Percentiles rank a stretch among this genome's conserved stretches.
phyloP scores from a whole-genome alignment of 1,140 invertebrate genomes.

The Ceratosolen fusciceps region DNA sequence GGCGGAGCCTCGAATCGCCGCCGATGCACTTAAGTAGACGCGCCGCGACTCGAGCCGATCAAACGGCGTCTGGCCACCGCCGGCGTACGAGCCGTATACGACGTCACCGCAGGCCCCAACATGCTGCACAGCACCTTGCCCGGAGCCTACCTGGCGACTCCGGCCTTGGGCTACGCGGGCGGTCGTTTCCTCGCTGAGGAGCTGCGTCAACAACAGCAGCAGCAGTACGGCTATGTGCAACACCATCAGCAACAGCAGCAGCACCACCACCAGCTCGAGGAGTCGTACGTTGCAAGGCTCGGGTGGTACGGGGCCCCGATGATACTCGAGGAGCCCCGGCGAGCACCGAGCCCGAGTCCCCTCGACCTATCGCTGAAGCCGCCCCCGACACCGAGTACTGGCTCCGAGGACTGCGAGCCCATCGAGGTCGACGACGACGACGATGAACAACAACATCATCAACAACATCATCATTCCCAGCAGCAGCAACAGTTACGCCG shows the following conservation, averaged over 20 bases:
- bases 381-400: constrained; percentile 8
- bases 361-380: constrained; percentile 71
- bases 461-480: constrained; percentile 48
- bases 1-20: constrained; percentile 54
- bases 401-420: constrained; percentile 54
- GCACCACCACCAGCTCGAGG: constrained; percentile 48
- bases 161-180: constrained; percentile 58
- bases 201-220: constrained; percentile 58
- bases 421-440: constrained; percentile 65
- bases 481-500: constrained; percentile 26
- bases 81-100: constrained; percentile 41
- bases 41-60: constrained; percentile 52
- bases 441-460: constrained; percentile 47
- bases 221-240: constrained; percentile 49
- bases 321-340: constrained; percentile 34
- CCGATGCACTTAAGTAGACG: constrained; percentile 45
- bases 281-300: constrained; percentile 40
- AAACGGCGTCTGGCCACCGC: constrained; percentile 67
- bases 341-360: constrained; percentile 60
- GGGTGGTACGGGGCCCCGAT: constrained; percentile 48
- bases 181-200: constrained; percentile 29
- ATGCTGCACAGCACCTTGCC: constrained; percentile 68
- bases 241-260: too few species aligned
- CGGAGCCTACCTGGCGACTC: constrained; percentile 62
- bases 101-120: background rate